Conservation (phyloP, 2,113 vertebrate species). For the Apistogramma diplotaenia region DNA sequence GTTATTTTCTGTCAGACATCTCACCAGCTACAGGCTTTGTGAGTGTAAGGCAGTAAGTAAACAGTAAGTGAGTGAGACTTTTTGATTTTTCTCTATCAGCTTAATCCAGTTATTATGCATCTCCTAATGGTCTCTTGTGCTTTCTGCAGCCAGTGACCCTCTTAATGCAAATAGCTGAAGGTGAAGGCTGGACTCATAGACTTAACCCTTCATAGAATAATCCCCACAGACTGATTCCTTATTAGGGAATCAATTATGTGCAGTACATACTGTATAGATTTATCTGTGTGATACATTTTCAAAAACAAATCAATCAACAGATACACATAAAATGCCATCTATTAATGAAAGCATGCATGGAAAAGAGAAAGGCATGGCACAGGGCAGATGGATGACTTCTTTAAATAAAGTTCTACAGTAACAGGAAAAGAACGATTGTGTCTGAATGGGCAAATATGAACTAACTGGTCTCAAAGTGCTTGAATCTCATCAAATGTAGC, state of each 20-base stretch:
- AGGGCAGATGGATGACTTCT: too few relatives aligned
- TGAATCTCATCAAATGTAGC: background rate
- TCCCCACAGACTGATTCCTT: background rate
- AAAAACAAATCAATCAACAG: background rate
- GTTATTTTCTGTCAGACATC: background rate
- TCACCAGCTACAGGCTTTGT: background rate
- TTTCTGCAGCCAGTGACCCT: slow-evolving; percentile 21
- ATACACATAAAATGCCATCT: background rate
- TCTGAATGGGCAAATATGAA: too few relatives aligned
- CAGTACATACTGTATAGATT: background rate
- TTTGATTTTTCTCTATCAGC: slow-evolving; percentile 39
- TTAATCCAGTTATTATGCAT: slow-evolving; percentile 51
- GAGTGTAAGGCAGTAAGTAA: background rate
- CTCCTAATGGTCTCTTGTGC: background rate
- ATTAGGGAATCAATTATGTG: background rate
- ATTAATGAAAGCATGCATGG: background rate
- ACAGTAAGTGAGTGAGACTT: background rate
- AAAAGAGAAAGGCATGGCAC: background rate
- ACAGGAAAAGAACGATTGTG: too few relatives aligned
- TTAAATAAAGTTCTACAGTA: too few relatives aligned
- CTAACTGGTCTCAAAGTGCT: too few relatives aligned
- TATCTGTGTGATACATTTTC: background rate
- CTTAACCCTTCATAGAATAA: background rate
- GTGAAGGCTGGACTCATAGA: background rate
- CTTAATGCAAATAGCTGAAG: background rate